A percentile compares a stretch with the other conserved stretches of the same genome.
Conservation (phyloP, 1,140 invertebrate genomes). For the Drosophila kohkoa region DNA sequence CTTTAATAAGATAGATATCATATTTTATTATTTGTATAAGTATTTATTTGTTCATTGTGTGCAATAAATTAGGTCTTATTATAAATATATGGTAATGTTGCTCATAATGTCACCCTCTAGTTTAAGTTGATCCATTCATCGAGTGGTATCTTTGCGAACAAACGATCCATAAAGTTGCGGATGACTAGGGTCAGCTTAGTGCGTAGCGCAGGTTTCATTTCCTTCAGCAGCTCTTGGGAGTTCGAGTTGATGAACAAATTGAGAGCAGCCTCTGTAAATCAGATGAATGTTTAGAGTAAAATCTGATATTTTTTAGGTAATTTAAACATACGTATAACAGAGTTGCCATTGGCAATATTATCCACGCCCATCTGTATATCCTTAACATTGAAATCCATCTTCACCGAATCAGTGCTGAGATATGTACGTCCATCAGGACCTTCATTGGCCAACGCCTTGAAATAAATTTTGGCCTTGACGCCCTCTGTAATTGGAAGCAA, state of each 20-base stretch:
- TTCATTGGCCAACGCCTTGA: slow-evolving; percentile 88
- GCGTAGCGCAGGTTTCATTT: slow-evolving; percentile 94
- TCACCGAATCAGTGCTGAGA: slow-evolving; percentile 89
- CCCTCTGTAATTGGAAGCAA: slow-evolving; percentile 87
- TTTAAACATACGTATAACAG: slow-evolving; percentile 89
- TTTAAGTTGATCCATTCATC: slow-evolving; percentile 88
- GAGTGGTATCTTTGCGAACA: slow-evolving; percentile 91
- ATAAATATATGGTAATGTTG: slow-evolving; percentile 4
- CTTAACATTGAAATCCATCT: slow-evolving; percentile 92
- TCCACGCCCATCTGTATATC: slow-evolving; percentile 93
- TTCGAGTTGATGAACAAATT: slow-evolving; percentile 94
- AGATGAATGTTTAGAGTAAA: neutral
- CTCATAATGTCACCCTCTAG: slow-evolving; percentile 39
- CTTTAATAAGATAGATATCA: slow-evolving; percentile 1
- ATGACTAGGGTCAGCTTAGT: slow-evolving; percentile 91
- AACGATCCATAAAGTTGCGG: slow-evolving; percentile 90
- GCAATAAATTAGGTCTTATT: slow-evolving; percentile 74
- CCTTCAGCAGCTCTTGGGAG: slow-evolving; percentile 91
- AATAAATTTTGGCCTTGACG: slow-evolving; percentile 93
- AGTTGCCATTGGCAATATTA: slow-evolving; percentile 91
- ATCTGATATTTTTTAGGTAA: neutral
- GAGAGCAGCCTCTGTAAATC: slow-evolving; percentile 89
- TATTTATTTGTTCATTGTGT: slow-evolving; percentile 55
- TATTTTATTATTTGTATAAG: slow-evolving; percentile 18
- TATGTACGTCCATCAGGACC: slow-evolving; percentile 87